Conservation (phyloP, 2,113 vertebrate species). For the Dromiciops gliroides region DNA sequence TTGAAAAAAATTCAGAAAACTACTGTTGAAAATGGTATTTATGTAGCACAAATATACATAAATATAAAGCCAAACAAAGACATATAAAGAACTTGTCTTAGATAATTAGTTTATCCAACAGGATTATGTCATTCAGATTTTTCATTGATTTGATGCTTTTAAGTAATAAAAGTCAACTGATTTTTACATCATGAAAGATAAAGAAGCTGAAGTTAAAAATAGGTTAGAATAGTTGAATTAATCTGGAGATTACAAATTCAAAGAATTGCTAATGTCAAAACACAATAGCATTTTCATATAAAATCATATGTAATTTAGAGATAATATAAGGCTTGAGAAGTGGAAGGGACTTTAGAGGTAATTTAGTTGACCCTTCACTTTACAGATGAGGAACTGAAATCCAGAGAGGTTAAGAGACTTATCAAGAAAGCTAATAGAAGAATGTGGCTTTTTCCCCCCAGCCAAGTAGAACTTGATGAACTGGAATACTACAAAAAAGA, state of each 20-base stretch:
- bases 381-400: not conserved
- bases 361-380: not conserved
- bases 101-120: not conserved
- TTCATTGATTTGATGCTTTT: slow-evolving; percentile 31
- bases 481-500: slow-evolving; percentile 65
- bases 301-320: not conserved
- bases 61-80: slow-evolving; percentile 6
- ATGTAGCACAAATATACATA: not conserved
- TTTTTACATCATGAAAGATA: slow-evolving; percentile 18
- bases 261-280: not conserved
- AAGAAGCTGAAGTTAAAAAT: slow-evolving; percentile 50
- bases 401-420: not conserved
- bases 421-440: slow-evolving; percentile 34
- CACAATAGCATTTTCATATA: not conserved
- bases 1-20: slow-evolving; percentile 11
- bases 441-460: slow-evolving; percentile 62
- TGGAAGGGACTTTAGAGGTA: not conserved
- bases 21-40: slow-evolving; percentile 34
- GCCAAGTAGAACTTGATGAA: slow-evolving; percentile 67
- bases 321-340: not conserved
- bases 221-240: slow-evolving; percentile 51
- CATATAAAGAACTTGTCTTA: not conserved
- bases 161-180: not conserved
- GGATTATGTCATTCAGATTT: slow-evolving; percentile 44
- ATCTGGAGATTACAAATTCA: slow-evolving; percentile 25